Percentiles rank a stretch among this genome's conserved stretches.
Conservation (phyloP, 2,797 vertebrate species). For the Scleropages formosus region DNA sequence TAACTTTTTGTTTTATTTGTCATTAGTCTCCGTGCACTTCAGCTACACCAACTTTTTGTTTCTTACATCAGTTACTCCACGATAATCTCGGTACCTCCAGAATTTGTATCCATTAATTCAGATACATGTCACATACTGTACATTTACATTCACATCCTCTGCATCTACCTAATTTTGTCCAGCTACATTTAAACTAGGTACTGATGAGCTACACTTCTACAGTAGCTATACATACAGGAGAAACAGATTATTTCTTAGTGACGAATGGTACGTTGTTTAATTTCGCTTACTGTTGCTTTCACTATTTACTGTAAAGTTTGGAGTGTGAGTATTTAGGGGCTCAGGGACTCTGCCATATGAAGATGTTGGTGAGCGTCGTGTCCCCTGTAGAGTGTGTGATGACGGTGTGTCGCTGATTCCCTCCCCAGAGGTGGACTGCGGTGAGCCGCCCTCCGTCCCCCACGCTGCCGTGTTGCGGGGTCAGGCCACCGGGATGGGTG, state of each 20-base stretch:
- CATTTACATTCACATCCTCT: background rate
- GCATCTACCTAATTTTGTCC: too few species aligned
- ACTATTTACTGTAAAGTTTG: too few species aligned
- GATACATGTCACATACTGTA: background rate
- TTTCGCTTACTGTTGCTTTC: too few species aligned
- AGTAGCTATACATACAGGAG: background rate
- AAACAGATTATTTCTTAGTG: background rate
- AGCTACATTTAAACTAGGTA: too few species aligned
- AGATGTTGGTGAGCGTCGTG: background rate
- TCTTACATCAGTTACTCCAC: background rate
- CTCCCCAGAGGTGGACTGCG: constrained; percentile 26
- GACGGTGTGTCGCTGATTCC: background rate
- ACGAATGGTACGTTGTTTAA: background rate
- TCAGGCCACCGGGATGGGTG: constrained; percentile 56
- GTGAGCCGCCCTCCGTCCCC: constrained; percentile 15
- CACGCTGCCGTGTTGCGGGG: constrained; percentile 56
- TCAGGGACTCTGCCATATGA: too few species aligned
- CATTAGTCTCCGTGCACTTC: background rate
- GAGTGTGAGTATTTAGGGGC: too few species aligned
- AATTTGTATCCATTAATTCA: background rate
- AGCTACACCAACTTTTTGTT: background rate
- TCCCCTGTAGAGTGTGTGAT: background rate
- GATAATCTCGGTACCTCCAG: background rate
- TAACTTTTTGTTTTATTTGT: background rate
- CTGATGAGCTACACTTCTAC: too few species aligned